phyloP scores from a whole-genome alignment of 2,888 invertebrate species.

The Argyresthia albistria region DNA sequence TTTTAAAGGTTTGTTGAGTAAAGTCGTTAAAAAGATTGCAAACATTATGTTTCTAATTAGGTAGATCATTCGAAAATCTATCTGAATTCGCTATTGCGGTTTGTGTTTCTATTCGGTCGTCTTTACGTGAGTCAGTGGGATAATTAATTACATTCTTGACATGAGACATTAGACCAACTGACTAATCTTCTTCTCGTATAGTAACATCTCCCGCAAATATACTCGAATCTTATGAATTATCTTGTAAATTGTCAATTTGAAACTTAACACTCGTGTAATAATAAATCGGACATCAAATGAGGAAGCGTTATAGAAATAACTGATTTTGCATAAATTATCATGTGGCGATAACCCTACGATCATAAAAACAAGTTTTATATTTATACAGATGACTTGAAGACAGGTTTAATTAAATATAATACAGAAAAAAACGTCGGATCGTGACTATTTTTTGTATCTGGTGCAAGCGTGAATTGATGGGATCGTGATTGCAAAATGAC shows the following conservation, averaged over 20 bases:
- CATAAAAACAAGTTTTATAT: slow-evolving; percentile 13
- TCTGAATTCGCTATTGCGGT: too few species aligned
- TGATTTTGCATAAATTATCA: slow-evolving; percentile 19
- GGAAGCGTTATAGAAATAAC: slow-evolving; percentile 20
- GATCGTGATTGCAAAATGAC: not conserved
- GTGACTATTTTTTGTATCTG: slow-evolving; percentile 3
- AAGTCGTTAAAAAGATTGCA: too few species aligned
- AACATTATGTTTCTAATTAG: too few species aligned
- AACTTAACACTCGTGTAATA: not conserved
- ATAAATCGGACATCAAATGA: slow-evolving; percentile 1
- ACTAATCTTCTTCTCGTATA: too few species aligned
- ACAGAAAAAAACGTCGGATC: not conserved
- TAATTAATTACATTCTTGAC: too few species aligned
- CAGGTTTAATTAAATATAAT: slow-evolving; percentile 6
- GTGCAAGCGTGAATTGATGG: not conserved
- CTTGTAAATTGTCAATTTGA: not conserved
- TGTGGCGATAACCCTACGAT: slow-evolving; percentile 12
- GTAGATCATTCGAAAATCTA: too few species aligned
- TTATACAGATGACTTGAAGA: slow-evolving; percentile 12
- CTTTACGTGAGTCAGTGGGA: too few species aligned
- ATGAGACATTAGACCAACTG: too few species aligned
- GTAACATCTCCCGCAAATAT: too few species aligned
- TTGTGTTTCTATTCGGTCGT: too few species aligned
- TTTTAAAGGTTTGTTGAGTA: too few species aligned
- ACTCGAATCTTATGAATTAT: too few species aligned